Evolutionary conservation across 2,113 vertebrate species (phyloP).

Genomic region (Pomatostomus ruficeps): DNA sequence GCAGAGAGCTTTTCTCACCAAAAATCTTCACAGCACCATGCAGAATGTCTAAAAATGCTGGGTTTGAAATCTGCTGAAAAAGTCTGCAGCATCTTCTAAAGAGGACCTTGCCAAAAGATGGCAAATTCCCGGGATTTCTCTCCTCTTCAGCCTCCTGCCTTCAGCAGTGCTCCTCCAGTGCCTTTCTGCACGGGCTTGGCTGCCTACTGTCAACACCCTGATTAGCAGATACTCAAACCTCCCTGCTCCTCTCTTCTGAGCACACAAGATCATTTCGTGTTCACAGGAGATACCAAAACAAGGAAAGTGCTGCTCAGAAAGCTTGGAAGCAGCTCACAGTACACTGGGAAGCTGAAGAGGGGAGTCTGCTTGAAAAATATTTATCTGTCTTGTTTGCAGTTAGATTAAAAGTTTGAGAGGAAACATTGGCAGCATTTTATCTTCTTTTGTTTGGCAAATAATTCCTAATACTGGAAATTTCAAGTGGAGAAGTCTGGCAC

Average conservation of each 20-base stretch:
- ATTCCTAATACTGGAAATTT: background rate
- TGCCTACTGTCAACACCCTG: background rate
- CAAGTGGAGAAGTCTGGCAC: background rate
- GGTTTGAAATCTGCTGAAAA: background rate
- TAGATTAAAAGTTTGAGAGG: constrained; percentile 15
- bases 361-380: background rate
- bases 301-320: background rate
- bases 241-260: background rate
- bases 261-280: background rate
- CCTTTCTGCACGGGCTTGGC: background rate
- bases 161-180: background rate
- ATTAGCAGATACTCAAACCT: background rate
- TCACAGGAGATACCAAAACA: background rate
- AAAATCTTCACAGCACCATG: background rate
- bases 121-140: background rate
- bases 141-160: background rate
- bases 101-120: background rate
- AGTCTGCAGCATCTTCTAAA: background rate
- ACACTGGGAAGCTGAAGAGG: background rate
- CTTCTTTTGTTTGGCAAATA: constrained; percentile 18
- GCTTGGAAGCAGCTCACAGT: background rate
- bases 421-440: constrained; percentile 9
- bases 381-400: constrained; percentile 17
- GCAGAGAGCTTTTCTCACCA: background rate
- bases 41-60: background rate